Percentiles rank a stretch among this genome's conserved stretches.
These are phyloP conservation scores for Delia radicum DNA, from an alignment of 1,140 invertebrate genomes.

Conservation along the genomic window DNA sequence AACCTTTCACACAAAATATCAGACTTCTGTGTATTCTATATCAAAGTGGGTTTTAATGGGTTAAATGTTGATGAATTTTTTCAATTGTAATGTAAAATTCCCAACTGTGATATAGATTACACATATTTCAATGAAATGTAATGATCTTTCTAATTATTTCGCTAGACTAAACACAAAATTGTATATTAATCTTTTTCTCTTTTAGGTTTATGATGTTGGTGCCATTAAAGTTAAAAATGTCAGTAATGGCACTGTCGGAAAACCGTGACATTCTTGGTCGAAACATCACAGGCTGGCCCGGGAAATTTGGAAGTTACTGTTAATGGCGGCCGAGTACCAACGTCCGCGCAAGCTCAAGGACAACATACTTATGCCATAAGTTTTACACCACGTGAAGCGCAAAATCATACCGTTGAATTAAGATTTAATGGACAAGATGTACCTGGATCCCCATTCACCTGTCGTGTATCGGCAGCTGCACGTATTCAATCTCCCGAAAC, in stretches of 20 bases:
- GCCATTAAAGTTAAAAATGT: constrained; percentile 94
- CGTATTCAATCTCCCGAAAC: constrained; percentile 75
- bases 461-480: constrained; percentile 70
- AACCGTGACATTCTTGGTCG: constrained; percentile 95
- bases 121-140: too few relatives aligned
- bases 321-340: constrained; percentile 92
- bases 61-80: too few relatives aligned
- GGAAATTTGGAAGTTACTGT: constrained; percentile 97
- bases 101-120: too few relatives aligned
- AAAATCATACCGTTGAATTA: constrained; percentile 88
- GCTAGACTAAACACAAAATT: too few relatives aligned
- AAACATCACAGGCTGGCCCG: constrained; percentile 91
- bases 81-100: too few relatives aligned
- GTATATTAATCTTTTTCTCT: background rate
- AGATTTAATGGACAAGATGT: constrained; percentile 96
- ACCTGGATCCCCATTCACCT: constrained; percentile 80
- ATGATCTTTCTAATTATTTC: too few relatives aligned
- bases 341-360: constrained; percentile 91
- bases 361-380: constrained; percentile 96
- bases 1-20: too few relatives aligned
- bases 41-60: too few relatives aligned
- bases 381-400: constrained; percentile 89
- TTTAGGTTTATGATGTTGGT: constrained; percentile 84
- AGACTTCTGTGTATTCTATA: too few relatives aligned
- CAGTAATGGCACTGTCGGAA: constrained; percentile 84